Evolutionary conservation across 2,113 vertebrate species (phyloP).

Genomic region (Casuarius casuarius): DNA sequence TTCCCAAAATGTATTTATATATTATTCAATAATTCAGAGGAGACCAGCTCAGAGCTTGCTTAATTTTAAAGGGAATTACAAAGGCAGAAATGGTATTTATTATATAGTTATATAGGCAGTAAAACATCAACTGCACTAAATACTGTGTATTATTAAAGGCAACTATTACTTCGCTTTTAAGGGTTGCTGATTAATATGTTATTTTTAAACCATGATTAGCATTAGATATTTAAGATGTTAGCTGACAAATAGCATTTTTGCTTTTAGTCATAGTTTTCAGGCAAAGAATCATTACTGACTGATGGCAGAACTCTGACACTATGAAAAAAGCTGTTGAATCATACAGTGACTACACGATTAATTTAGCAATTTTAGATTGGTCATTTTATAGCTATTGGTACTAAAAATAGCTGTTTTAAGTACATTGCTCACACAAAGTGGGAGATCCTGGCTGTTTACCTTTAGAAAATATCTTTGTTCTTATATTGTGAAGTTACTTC

Average conservation of each 20-base stretch:
- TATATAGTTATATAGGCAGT: background rate
- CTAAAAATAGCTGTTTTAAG: background rate
- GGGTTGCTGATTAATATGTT: background rate
- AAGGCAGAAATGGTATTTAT: background rate
- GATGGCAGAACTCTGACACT: background rate
- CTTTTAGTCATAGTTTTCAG: background rate
- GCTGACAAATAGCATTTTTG: background rate
- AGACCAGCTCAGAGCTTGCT: background rate
- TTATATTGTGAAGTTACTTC: background rate
- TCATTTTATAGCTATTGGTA: background rate
- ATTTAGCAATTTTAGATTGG: background rate
- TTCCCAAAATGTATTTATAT: background rate
- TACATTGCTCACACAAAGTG: background rate
- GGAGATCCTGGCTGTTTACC: background rate
- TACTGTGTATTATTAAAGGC: background rate
- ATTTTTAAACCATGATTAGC: background rate
- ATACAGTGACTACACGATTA: background rate
- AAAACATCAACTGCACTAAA: background rate
- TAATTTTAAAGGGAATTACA: background rate
- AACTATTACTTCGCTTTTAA: background rate
- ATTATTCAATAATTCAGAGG: background rate
- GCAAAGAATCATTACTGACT: background rate
- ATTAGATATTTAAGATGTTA: background rate
- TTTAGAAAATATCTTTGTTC: background rate
- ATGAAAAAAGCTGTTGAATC: constrained; percentile 3